Base-by-base conservation (phyloP, 2,797 vertebrate genomes). In the Coregonus suidteri region DNA sequence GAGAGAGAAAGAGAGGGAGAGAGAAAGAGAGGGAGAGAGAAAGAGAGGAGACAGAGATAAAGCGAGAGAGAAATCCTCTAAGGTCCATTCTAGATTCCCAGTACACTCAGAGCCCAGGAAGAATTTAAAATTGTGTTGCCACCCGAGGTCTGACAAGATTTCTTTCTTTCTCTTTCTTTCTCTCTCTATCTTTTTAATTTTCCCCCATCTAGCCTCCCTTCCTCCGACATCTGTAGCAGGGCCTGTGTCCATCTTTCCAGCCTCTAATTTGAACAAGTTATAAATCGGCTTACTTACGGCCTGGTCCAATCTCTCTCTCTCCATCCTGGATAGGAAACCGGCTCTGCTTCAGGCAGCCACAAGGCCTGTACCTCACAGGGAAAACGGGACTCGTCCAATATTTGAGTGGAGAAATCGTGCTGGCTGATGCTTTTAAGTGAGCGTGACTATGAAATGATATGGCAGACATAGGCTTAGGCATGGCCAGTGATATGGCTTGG, bases 271-370 rank as follows among this genome's bases (percentile, higher is more conserved):
- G 34, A 64, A 69, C 35, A 64, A 64, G 77, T 7, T 75, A 20
- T 76, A 71, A 37, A 76, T 76, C 72, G 31, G 51, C n/a, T n/a
- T n/a, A n/a, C 51, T 69, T 64, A 68, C 54, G 75, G 74, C 65
- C 51, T 11, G 56, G 41, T 34, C 13, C 34, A 75, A 62, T 47
- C 68, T 78, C 37, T 16, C 56, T 56, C 7, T 41, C 7, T 41
- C 41, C 34, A 0, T 47, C 7, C 41, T 9, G 41, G 1, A 34
- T 54, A 56, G 77, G 68, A n/a, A 75, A 71, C 59, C 41, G 62
- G 31, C 67, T 64, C 59, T 75, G 65, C 30, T 25, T 25, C 41
- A 18, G 59, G 9, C 9, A 20, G 51, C 54, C 72, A 64, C 66
- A 68, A 51, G 65, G 64, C 18, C 16, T 73, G 37, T 72, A 53